Evolutionary conservation across 1,140 invertebrate species (phyloP).

Genomic region (Colletes latitarsis): DNA sequence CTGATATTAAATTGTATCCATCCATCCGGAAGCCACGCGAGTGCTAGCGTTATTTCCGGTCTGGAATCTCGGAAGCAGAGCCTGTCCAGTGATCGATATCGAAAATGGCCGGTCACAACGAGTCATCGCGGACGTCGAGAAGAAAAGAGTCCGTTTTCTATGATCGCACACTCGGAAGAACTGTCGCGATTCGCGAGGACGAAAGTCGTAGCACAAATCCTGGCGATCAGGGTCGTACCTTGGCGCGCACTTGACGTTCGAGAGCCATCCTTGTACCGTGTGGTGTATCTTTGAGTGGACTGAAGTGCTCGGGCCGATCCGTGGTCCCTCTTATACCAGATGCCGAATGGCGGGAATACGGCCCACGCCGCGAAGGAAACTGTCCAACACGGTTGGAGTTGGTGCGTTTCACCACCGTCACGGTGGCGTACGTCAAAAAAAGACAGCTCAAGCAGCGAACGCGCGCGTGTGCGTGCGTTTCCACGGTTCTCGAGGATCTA

Average conservation of each 20-base stretch:
- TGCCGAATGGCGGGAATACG: slow-evolving; percentile 61
- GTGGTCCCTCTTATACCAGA: slow-evolving; percentile 73
- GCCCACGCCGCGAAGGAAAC: slow-evolving; percentile 71
- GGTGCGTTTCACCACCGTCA: not conserved
- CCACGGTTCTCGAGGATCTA: slow-evolving; percentile 74
- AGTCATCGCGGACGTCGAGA: too few species aligned
- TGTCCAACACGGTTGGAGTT: slow-evolving; percentile 65
- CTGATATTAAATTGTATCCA: too few species aligned
- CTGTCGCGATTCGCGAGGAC: not conserved
- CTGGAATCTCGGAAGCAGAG: too few species aligned
- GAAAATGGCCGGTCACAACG: too few species aligned
- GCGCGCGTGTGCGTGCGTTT: slow-evolving; percentile 61
- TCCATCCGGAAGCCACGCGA: too few species aligned
- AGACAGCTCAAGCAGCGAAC: slow-evolving; percentile 25
- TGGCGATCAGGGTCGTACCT: slow-evolving; percentile 81
- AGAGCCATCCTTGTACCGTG: slow-evolving; percentile 85
- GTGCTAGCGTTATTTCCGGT: too few species aligned
- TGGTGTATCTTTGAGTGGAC: slow-evolving; percentile 78
- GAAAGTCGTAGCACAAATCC: not conserved
- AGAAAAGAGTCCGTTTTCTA: not conserved
- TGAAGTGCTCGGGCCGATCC: slow-evolving; percentile 71
- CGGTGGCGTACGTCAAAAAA: slow-evolving; percentile 19
- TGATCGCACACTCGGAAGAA: not conserved
- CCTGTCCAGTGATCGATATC: too few species aligned
- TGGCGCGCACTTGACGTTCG: slow-evolving; percentile 90